A percentile compares a stretch with the other conserved stretches of the same genome.
Conservation (phyloP, 2,888 invertebrate genomes). For the Autographa gamma region DNA sequence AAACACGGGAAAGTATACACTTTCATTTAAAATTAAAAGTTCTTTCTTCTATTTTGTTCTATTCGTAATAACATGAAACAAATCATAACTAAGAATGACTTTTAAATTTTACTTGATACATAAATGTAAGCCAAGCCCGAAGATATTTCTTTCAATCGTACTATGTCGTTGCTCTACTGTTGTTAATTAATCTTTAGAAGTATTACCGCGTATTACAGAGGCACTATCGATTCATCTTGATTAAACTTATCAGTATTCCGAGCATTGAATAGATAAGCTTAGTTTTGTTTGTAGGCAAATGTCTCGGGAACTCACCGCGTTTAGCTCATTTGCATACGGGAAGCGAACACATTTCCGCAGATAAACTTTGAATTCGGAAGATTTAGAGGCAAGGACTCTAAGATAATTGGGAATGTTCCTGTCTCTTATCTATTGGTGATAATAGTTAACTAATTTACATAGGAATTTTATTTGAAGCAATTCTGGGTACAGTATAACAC, state of each 20-base stretch:
- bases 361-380: background rate
- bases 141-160: too few relatives aligned
- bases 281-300: slow-evolving; percentile 20
- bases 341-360: slow-evolving; percentile 1
- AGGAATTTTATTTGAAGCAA: background rate
- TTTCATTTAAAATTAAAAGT: too few relatives aligned
- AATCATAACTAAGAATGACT: too few relatives aligned
- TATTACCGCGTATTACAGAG: slow-evolving; percentile 32
- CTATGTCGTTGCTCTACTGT: slow-evolving; percentile 9
- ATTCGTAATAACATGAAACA: too few relatives aligned
- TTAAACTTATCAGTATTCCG: slow-evolving; percentile 49
- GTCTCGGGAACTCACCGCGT: slow-evolving; percentile 20
- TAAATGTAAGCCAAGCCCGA: too few relatives aligned
- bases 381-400: background rate
- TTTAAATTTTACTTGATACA: too few relatives aligned
- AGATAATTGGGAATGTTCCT: slow-evolving; percentile 4
- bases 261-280: slow-evolving; percentile 42
- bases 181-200: background rate
- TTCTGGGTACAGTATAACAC: background rate
- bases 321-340: slow-evolving; percentile 5
- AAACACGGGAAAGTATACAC: too few relatives aligned
- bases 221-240: slow-evolving; percentile 49
- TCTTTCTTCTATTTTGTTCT: too few relatives aligned
- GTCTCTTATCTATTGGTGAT: background rate
- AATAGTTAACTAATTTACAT: background rate